Evolutionary conservation across 2,888 invertebrate species (phyloP), one percentile per base, ranked within the genome.

Genomic region (Andrena trimmerana): DNA sequence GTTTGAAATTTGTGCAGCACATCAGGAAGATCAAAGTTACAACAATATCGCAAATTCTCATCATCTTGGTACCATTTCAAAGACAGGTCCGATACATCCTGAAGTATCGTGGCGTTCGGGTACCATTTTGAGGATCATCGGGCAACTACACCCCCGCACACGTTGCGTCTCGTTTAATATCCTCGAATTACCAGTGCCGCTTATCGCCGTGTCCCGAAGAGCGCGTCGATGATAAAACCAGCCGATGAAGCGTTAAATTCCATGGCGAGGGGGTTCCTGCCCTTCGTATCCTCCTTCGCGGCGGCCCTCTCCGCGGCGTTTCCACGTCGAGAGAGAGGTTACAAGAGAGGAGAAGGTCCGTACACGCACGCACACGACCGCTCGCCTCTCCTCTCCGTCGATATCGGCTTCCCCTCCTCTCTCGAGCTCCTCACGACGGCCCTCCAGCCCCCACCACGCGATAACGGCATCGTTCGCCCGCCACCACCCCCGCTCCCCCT

Each of bases 201-300:
- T 74, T 74, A 78, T 67, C 78, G 27, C 13, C 54, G 36, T 73
- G 63, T 78, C 70, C 70, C 67, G 42, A 70, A 24, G 57, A 57
- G 42, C 65, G 36, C 48, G 36, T 33, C 66, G 81, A 70, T 66
- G 81, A 75, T 80, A 80, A 75, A 82, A 75, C 80, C 71, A 59
- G 63, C 63, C 71, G 83, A 83, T 80, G 81, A 81, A 81, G 83
- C 81, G 77, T 81, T 72, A 81, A 83, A 77, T 81, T 83, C 71
- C 77, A 68, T 70, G 42, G 57, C 77, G 73, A 77, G 62, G 72
- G 65, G 62, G 42, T 52, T 60, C 20, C 79, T 52, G 36, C 70
- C 73, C 81, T 75, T 75, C 74, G 75, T 54, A 62, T 80, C 70
- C 70, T 68, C 70, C 70, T 75, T 82, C 60, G 68, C 31, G n/a